A percentile compares a stretch with the other conserved stretches of the same genome.
These are phyloP conservation scores for Stenopsyche tienmushanensis DNA, from an alignment of 1,140 invertebrate species.

Conservation along the genomic window DNA sequence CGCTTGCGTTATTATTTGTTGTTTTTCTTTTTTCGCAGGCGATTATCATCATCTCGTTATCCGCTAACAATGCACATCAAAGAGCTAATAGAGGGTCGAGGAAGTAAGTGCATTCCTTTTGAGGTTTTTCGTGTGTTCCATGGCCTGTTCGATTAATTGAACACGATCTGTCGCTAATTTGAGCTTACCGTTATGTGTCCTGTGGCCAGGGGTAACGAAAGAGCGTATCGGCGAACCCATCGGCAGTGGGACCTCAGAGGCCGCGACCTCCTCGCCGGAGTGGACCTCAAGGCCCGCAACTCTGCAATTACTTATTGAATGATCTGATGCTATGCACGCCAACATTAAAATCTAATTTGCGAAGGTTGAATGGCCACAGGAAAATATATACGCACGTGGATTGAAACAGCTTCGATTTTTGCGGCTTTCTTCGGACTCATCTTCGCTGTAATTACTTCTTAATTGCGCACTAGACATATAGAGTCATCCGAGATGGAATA, in stretches of 20 bases:
- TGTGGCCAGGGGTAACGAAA: conserved; percentile 24
- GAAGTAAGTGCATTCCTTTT: neutral
- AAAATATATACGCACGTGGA: neutral
- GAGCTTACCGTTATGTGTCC: conserved; percentile 20
- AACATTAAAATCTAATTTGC: conserved; percentile 30
- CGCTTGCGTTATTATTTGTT: too few relatives aligned
- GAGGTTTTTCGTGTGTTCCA: neutral
- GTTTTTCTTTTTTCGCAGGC: too few relatives aligned
- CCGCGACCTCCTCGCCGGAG: conserved; percentile 10
- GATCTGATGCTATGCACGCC: conserved; percentile 9
- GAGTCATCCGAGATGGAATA: too few relatives aligned
- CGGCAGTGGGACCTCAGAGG: conserved; percentile 16
- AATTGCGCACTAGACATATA: too few relatives aligned
- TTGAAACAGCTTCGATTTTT: neutral
- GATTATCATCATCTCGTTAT: too few relatives aligned
- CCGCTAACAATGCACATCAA: too few relatives aligned
- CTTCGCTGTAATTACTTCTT: too few relatives aligned
- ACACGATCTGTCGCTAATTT: conserved; percentile 32
- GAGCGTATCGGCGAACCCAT: conserved; percentile 2
- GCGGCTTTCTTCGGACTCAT: too few relatives aligned
- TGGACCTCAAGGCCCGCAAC: conserved; percentile 4
- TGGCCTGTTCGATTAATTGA: conserved; percentile 17
- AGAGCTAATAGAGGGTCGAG: too few relatives aligned
- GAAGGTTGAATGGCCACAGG: conserved; percentile 9
- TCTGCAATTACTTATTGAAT: conserved; percentile 26